Percentiles rank a stretch among this genome's conserved stretches.
Conservation (phyloP, 2,113 vertebrate species). For the Bombycilla garrulus region DNA sequence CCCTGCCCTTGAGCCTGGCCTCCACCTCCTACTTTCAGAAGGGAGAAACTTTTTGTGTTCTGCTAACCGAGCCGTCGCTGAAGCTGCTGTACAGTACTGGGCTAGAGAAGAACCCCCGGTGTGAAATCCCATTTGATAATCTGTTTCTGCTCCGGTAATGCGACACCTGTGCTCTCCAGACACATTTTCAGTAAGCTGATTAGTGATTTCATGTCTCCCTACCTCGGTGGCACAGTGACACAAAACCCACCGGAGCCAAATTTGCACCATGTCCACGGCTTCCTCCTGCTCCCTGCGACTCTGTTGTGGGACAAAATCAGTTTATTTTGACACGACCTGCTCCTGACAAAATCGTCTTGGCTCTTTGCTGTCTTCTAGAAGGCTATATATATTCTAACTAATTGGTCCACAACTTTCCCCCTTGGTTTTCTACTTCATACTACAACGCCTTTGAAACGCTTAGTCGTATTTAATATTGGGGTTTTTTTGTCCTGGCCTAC, state of each 20-base stretch:
- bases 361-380: not conserved
- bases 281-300: not conserved
- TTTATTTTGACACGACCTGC: not conserved
- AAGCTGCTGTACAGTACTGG: not conserved
- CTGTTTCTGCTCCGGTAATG: not conserved
- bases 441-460: not conserved
- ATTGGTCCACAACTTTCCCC: not conserved
- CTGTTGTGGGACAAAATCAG: not conserved
- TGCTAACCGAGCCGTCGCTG: not conserved
- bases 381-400: not conserved
- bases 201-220: not conserved
- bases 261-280: accelerated
- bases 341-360: not conserved
- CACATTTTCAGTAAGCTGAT: not conserved
- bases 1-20: not conserved
- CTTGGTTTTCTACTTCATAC: not conserved
- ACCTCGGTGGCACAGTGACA: not conserved
- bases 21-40: not conserved
- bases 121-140: not conserved
- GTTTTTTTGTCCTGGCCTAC: not conserved
- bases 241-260: not conserved
- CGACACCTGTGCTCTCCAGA: not conserved
- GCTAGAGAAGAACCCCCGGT: not conserved
- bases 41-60: not conserved
- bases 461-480: not conserved